Evolutionary conservation across 2,797 vertebrate species (phyloP), one percentile per base, ranked within the genome.

Genomic region (Pseudocheirus occidentalis): DNA sequence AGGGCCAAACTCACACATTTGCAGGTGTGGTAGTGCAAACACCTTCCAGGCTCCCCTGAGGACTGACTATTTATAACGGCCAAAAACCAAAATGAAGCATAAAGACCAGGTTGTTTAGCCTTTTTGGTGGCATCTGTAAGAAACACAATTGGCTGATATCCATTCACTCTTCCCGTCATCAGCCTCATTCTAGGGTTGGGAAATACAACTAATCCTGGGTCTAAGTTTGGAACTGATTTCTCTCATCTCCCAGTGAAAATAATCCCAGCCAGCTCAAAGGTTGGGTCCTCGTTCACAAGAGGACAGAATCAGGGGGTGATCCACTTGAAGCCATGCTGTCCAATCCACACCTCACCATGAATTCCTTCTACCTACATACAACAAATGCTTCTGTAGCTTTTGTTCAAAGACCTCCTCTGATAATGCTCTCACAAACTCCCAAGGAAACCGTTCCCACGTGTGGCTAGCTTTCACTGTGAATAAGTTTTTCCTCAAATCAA

Each of bases 101-200:
- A 24, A 98, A 96, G 56, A 94, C 73, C 56, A 55, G 89, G 93
- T 0, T n/a, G 95, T 97, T 98, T 98, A 98, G 95, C 97, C 97
- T 98, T 21, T 87, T 93, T 95, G 97, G 93, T 34, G 58, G 97
- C 97, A 96, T 97, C 97, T 98, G 93, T 96, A 95, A 95, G 91
- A 92, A 96, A 94, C 96, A 92, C 95, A 66, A 6, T 57, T 87
- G 52, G 24, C 90, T 94, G 91, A 97, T 92, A 92, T 0, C 2
- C 55, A 92, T 93, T 95, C 92, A 93, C 96, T 73, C 94, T 96
- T 98, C 96, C 95, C 96, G 89, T 95, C 93, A 54, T 13, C 92
- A 93, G 92, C 94, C 50, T 52, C 93, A 94, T 54, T 50, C 40
- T 53, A 73, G 91, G 91, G 34, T 93, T 57, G 94, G 95, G 92